These are phyloP conservation scores for Sarcophaga carnaria DNA, from an alignment of 2,888 invertebrate genomes.

Conservation along the genomic window DNA sequence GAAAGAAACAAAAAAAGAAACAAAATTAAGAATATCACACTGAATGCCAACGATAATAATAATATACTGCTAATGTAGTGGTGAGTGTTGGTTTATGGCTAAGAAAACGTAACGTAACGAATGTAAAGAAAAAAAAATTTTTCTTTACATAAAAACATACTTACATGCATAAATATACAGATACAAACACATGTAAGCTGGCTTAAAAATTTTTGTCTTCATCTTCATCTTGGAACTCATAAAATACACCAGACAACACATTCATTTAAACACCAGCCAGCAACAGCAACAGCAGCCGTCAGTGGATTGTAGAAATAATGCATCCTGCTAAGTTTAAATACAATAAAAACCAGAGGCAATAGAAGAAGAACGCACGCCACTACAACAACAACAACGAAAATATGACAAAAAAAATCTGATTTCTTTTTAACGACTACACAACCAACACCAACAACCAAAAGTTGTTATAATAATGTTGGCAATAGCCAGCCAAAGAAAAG, in stretches of 20 bases:
- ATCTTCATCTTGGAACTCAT: not conserved
- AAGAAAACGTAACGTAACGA: not conserved
- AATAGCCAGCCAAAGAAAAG: constrained; percentile 32
- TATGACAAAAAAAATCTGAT: constrained; percentile 21
- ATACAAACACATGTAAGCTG: not conserved
- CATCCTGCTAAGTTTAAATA: constrained; percentile 56
- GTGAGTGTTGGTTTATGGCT: constrained; percentile 52
- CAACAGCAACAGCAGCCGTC: constrained; percentile 32
- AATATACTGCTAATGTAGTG: constrained; percentile 54
- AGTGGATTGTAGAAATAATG: constrained; percentile 61
- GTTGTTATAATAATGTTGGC: constrained; percentile 30
- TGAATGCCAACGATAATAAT: constrained; percentile 47
- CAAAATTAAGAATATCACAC: constrained; percentile 31
- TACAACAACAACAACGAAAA: constrained; percentile 16
- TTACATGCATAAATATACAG: not conserved
- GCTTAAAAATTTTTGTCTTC: not conserved
- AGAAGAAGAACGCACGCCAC: constrained; percentile 1
- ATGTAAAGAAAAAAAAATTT: not conserved
- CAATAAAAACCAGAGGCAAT: constrained; percentile 11
- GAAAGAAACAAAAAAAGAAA: not conserved
- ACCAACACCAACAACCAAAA: constrained; percentile 46
- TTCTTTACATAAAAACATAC: not conserved
- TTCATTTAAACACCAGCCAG: constrained; percentile 51
- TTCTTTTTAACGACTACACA: constrained; percentile 45
- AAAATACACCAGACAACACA: constrained; percentile 39